Evolutionary conservation across 2,888 invertebrate species (phyloP).

Genomic region (Phragmatobia fuliginosa): DNA sequence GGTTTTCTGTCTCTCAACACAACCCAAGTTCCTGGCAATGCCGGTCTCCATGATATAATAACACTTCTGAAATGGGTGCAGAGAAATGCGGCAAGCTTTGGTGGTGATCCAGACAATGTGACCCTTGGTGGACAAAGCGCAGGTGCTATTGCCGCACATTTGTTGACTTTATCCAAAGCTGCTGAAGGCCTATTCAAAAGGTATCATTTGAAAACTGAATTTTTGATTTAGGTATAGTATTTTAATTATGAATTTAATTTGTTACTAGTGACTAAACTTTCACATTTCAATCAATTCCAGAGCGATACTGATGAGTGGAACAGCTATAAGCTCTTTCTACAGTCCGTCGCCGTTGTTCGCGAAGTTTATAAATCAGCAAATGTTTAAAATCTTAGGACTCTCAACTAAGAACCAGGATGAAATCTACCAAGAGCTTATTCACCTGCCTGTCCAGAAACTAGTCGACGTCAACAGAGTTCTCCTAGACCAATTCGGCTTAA

Average conservation of each 20-base stretch:
- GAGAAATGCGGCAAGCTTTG: conserved; percentile 70
- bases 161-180: conserved; percentile 69
- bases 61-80: conserved; percentile 78
- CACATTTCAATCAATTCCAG: conserved; percentile 60
- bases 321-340: conserved; percentile 63
- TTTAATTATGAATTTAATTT: background rate
- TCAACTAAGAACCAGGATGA: conserved; percentile 65
- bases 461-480: conserved; percentile 63
- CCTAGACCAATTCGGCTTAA: conserved; percentile 63
- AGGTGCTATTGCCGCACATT: conserved; percentile 69
- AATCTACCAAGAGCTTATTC: conserved; percentile 64
- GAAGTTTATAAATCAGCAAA: conserved; percentile 53
- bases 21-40: conserved; percentile 75
- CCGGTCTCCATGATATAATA: conserved; percentile 77
- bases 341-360: conserved; percentile 68
- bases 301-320: conserved; percentile 74
- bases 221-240: background rate
- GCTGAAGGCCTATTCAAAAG: conserved; percentile 70
- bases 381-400: conserved; percentile 78
- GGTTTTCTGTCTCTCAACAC: conserved; percentile 79
- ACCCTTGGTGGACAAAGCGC: conserved; percentile 81
- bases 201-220: conserved; percentile 44
- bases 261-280: background rate
- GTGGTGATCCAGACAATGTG: conserved; percentile 75
- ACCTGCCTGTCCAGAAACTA: conserved; percentile 65